A percentile compares a stretch with the other conserved stretches of the same genome.
These are phyloP conservation scores for Clavelina lepadiformis DNA, from an alignment of 23 tunicate genomes.

Conservation along the genomic window DNA sequence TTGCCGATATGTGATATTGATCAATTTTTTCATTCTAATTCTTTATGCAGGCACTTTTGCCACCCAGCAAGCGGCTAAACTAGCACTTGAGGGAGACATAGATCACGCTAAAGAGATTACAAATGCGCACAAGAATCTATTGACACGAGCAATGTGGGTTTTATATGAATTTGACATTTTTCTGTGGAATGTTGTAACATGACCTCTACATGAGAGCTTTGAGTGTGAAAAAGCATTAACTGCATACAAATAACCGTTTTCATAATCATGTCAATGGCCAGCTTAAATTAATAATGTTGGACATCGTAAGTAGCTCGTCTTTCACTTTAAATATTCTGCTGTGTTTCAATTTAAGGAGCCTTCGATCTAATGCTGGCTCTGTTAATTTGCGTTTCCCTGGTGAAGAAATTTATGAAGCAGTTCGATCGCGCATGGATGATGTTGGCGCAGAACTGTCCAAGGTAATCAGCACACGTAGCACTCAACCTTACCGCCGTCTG, in stretches of 20 bases:
- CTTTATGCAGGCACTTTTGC: constrained; percentile 56
- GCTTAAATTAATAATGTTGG: no score
- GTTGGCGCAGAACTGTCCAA: constrained; percentile 24
- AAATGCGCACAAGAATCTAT: constrained; percentile 60
- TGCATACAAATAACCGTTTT: no score
- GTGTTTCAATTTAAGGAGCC: constrained; percentile 9
- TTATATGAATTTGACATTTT: background rate
- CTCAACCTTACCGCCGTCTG: no score
- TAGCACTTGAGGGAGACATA: constrained; percentile 74
- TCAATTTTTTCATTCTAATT: background rate
- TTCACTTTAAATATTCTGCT: no score
- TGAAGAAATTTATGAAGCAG: constrained; percentile 43
- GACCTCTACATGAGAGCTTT: no score
- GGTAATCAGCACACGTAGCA: constrained; percentile 5
- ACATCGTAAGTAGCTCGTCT: no score
- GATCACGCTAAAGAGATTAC: constrained; percentile 48
- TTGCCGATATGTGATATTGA: background rate
- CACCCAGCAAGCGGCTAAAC: constrained; percentile 59
- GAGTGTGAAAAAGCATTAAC: no score
- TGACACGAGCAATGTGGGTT: constrained; percentile 59
- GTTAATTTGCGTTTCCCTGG: background rate
- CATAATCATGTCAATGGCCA: no score
- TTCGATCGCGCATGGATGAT: constrained; percentile 27
- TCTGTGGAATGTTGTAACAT: no score
- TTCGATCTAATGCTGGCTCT: constrained; percentile 9